Conservation (phyloP, 2,113 vertebrate genomes). For the Psephotus haematonotus region DNA sequence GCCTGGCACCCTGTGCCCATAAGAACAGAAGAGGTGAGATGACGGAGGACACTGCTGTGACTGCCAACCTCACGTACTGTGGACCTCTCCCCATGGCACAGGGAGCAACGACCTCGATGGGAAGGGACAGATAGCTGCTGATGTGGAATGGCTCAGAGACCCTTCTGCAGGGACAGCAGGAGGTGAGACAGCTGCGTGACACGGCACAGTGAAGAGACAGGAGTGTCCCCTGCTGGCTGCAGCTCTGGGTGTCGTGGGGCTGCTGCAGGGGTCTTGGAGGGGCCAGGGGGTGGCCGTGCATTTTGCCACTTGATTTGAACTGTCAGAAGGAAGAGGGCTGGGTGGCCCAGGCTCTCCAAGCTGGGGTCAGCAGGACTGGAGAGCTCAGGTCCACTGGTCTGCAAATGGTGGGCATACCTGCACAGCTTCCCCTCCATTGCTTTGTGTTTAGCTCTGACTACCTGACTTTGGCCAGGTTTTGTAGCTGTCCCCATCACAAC, state of each 20-base stretch:
- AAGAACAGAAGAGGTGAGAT: background rate
- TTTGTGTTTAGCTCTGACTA: background rate
- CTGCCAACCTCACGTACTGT: fast-evolving
- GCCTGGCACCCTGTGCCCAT: fast-evolving
- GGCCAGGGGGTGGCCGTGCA: too few species aligned
- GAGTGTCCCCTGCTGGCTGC: slow-evolving; percentile 41
- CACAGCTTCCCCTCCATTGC: background rate
- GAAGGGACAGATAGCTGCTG: background rate
- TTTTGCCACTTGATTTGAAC: background rate
- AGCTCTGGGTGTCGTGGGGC: background rate
- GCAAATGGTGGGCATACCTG: background rate
- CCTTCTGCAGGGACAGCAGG: background rate
- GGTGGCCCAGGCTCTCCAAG: background rate
- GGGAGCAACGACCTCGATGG: fast-evolving
- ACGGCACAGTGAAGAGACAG: background rate
- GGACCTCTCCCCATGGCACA: fast-evolving
- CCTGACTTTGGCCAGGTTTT: background rate
- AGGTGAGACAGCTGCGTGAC: background rate
- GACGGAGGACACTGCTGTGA: background rate
- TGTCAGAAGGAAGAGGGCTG: background rate
- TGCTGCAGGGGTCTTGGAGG: background rate
- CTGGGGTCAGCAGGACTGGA: background rate
- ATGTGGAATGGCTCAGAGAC: background rate
- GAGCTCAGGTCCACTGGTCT: background rate
- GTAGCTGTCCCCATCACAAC: background rate